Evolutionary conservation across 2,113 vertebrate species (phyloP), one percentile per base, ranked within the genome.

Genomic region (Excalfactoria chinensis): DNA sequence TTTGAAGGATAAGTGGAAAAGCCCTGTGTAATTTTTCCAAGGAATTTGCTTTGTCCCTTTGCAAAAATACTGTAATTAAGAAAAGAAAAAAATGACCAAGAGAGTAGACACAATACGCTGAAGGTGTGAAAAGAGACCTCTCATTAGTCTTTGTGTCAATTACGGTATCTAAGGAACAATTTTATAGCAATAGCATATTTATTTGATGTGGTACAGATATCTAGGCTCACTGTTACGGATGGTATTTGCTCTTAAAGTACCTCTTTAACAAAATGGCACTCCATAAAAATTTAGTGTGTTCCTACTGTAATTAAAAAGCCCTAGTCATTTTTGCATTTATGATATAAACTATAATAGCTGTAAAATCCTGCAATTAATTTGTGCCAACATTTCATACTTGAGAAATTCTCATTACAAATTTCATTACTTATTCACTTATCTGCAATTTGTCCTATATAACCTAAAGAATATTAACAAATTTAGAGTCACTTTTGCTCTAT

Each of bases 381-480:
- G 96, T 4, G 86, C 97, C 98, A 98, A 97, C 97, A 96, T 98
- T 98, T 98, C 98, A 98, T 98, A 98, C 97, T 97, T 97, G 97
- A 98, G 97, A 97, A 98, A 97, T 97, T 98, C 98, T 97, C 98
- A 97, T 98, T 98, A 98, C 96, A 98, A 98, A 98, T 98, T 98
- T 98, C 98, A 98, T 98, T 98, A 98, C 97, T 96, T 97, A 98
- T 97, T 98, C 98, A 98, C 98, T 98, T 98, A 98, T 98, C 97
- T 97, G 97, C 95, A 98, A 98, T 98, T 98, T 98, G 97, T 98
- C 97, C 97, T 96, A 95, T 97, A 97, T 97, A 98, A 98, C 97
- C 97, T 98, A 97, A 98, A 97, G 97, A 98, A 97, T 97, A 98
- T 98, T 97, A 98, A 98, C 97, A 97, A 98, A 98, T 98, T 97